Percentiles rank a stretch among this genome's conserved stretches.
phyloP scores from a whole-genome alignment of 2,888 invertebrate species.

The Athalia cordata region DNA sequence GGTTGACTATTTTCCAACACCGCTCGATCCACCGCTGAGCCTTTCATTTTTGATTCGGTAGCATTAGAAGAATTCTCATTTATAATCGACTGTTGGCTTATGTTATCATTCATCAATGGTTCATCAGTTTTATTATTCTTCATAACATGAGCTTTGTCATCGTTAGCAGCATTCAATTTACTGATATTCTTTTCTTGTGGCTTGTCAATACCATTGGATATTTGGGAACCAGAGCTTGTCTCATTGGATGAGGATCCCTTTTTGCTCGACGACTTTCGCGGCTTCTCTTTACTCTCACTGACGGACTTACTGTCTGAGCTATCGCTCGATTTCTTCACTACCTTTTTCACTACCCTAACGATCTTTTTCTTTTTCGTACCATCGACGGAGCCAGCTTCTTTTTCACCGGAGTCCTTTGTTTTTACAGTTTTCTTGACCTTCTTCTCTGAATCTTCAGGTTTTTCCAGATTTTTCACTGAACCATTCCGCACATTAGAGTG shows the following conservation, averaged over 20 bases:
- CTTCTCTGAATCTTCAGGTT: slow-evolving; percentile 56
- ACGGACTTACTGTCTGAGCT: slow-evolving; percentile 58
- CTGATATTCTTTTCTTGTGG: slow-evolving; percentile 31
- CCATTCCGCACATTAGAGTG: slow-evolving; percentile 54
- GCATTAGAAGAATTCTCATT: slow-evolving; percentile 4
- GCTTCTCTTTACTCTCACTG: slow-evolving; percentile 57
- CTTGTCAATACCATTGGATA: slow-evolving; percentile 41
- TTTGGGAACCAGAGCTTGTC: slow-evolving; percentile 45
- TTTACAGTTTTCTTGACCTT: slow-evolving; percentile 57
- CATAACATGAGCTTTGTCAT: not conserved
- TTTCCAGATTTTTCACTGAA: slow-evolving; percentile 52
- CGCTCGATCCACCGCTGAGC: slow-evolving; percentile 5
- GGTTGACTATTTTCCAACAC: slow-evolving; percentile 25
- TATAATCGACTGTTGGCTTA: not conserved
- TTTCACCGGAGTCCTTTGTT: slow-evolving; percentile 53
- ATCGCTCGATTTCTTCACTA: slow-evolving; percentile 64
- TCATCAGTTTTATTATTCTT: slow-evolving; percentile 7
- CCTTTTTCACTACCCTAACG: slow-evolving; percentile 64
- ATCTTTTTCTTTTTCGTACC: slow-evolving; percentile 63
- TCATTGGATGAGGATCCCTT: slow-evolving; percentile 45
- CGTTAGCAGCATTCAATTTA: not conserved
- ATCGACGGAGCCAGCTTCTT: slow-evolving; percentile 56
- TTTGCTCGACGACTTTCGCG: slow-evolving; percentile 53
- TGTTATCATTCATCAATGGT: slow-evolving; percentile 4
- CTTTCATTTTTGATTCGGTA: slow-evolving; percentile 43